Evolutionary conservation across 2,888 invertebrate genomes (phyloP).

Genomic region (Orthosia incerta): DNA sequence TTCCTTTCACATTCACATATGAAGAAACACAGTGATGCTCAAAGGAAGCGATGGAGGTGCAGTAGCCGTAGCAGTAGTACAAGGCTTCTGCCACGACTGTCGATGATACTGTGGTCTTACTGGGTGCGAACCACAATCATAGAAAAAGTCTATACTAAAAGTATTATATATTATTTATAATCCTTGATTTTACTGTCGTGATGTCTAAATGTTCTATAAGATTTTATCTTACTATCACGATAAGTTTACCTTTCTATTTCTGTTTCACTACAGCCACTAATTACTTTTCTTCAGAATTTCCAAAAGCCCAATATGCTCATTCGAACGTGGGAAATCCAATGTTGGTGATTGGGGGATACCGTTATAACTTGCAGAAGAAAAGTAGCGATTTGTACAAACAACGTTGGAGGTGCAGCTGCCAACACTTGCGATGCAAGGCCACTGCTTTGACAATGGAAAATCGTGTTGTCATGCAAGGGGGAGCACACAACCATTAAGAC

Average conservation of each 20-base stretch:
- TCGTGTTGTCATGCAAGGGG: conserved; percentile 27
- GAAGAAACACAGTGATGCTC: no score
- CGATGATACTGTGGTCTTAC: no score
- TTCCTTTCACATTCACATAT: no score
- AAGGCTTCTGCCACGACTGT: no score
- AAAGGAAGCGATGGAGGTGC: no score
- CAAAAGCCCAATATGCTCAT: conserved; percentile 24
- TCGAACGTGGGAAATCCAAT: conserved; percentile 48
- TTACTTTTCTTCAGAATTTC: conserved; percentile 26
- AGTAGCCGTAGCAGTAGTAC: no score
- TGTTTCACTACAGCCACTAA: conserved; percentile 16
- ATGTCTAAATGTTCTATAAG: not conserved
- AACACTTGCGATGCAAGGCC: conserved; percentile 53
- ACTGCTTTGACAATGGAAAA: conserved; percentile 29
- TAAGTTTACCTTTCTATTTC: no score
- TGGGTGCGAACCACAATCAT: no score
- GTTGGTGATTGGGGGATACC: conserved; percentile 49
- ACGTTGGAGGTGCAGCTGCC: conserved; percentile 46
- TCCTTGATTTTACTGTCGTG: not conserved
- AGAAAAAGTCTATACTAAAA: no score
- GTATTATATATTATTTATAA: no score
- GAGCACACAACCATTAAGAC: conserved; percentile 40
- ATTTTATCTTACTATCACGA: not conserved
- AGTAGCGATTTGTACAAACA: conserved; percentile 34
- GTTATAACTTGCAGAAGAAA: conserved; percentile 42